phyloP scores from a whole-genome alignment of 2,888 invertebrate species.

The Ornithoptera priamus region DNA sequence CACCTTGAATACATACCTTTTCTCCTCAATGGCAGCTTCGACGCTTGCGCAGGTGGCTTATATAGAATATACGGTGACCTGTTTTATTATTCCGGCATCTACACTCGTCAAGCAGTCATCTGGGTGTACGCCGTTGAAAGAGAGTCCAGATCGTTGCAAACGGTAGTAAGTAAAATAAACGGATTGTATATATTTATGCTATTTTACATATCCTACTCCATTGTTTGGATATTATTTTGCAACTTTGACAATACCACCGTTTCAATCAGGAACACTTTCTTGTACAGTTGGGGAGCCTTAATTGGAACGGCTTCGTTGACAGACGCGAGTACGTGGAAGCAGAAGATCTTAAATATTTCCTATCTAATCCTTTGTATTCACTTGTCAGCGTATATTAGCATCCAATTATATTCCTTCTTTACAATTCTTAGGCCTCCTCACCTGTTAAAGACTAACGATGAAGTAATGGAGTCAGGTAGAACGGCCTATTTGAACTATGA shows the following conservation, averaged over 20 bases:
- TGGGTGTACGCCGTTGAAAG: conserved; percentile 60
- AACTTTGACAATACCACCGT: conserved; percentile 44
- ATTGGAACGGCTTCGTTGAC: conserved; percentile 51
- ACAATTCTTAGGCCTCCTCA: conserved; percentile 57
- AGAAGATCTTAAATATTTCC: conserved; percentile 53
- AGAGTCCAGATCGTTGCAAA: conserved; percentile 51
- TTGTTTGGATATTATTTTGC: conserved; percentile 49
- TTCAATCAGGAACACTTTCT: conserved; percentile 43
- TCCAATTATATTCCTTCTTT: conserved; percentile 59
- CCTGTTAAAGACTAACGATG: conserved; percentile 48
- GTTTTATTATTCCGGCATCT: conserved; percentile 61
- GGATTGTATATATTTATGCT: conserved; percentile 56
- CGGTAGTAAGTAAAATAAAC: conserved; percentile 46
- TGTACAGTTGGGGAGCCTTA: conserved; percentile 58
- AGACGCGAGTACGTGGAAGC: conserved; percentile 51
- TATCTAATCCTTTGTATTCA: conserved; percentile 57
- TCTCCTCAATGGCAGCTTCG: conserved; percentile 57
- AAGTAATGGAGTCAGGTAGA: conserved; percentile 51
- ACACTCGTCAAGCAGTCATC: conserved; percentile 49
- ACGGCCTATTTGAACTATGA: conserved; percentile 42
- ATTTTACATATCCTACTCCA: conserved; percentile 51
- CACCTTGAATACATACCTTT: conserved; percentile 44
- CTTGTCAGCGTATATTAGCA: conserved; percentile 53
- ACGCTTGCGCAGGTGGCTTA: conserved; percentile 59
- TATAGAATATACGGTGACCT: conserved; percentile 56